Percentiles rank a stretch among this genome's conserved stretches.
Conservation (phyloP, 2,113 vertebrate species). For the Eclectus roratus region DNA sequence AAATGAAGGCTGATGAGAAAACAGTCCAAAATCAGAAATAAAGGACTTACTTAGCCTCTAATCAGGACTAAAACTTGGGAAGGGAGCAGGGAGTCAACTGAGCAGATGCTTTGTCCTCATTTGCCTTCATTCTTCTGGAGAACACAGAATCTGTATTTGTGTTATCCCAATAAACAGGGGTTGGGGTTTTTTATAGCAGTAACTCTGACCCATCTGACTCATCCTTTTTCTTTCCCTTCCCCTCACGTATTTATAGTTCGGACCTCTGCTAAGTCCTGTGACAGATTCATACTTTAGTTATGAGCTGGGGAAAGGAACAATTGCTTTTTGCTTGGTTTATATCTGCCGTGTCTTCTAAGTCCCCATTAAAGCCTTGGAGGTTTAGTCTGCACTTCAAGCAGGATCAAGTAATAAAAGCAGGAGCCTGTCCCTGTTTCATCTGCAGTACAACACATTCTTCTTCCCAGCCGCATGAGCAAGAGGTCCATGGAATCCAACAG, state of each 20-base stretch:
- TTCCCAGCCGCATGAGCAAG: not conserved
- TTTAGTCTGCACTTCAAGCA: not conserved
- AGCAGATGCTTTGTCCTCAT: not conserved
- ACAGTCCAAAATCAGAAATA: not conserved
- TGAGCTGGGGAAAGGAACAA: not conserved
- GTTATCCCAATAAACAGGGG: not conserved
- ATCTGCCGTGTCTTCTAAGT: not conserved
- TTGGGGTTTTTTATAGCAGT: not conserved
- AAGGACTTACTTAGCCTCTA: not conserved
- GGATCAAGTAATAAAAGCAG: not conserved
- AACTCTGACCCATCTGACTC: not conserved
- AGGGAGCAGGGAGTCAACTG: not conserved
- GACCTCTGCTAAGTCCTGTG: slow-evolving; percentile 1
- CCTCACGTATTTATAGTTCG: slow-evolving; percentile 9
- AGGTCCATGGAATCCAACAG: not conserved
- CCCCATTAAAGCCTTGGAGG: not conserved
- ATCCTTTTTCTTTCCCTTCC: not conserved
- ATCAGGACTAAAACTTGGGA: not conserved
- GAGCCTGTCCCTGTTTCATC: not conserved
- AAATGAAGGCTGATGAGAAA: not conserved
- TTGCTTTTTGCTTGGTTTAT: not conserved
- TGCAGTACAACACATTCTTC: not conserved
- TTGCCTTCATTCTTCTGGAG: not conserved
- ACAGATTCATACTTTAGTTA: slow-evolving; percentile 1
- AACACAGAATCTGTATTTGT: not conserved